Evolutionary conservation across 1,140 invertebrate genomes (phyloP), one percentile per base, ranked within the genome.

Genomic region (Lineus longissimus): DNA sequence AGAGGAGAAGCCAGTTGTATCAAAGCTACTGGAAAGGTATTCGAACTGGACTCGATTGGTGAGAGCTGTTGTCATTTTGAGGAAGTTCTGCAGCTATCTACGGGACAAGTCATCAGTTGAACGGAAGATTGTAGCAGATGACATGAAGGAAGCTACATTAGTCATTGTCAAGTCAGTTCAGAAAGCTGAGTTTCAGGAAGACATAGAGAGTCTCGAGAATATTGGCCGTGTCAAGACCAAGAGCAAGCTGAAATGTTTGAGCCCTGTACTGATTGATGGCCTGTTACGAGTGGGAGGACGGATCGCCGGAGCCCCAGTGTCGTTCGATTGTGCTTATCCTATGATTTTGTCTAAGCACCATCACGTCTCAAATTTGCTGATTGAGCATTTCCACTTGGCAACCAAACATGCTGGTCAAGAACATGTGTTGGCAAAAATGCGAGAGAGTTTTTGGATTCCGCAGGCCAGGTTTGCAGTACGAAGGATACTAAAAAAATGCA

Each of bases 381-480:
- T 63, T 27, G n/a, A 54, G 15, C 61, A 66, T 40, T 51, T 40
- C 31, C 66, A 67, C 33, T n/a, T 25, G 54, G 31, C 19, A 22
- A 23, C 45, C 0, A 25, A 17, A 13, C 66, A 67, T 41, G 59
- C 57, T 41, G 66, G 66, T 19, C 17, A 59, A 40, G 64, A 58
- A 22, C 29, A 54, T 17, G 62, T 63, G 17, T 2, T 62, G 0
- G 56, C 55, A 22, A 19, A 58, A 27, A 29, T 68, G 45, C 47
- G 66, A 43, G 62, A 63, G 25, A 41, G 59, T 11, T 65, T 41
- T 31, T 68, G 63, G 66, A 58, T 68, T 19, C 54, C 64, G 19
- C 41, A 17, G 30, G 29, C 17, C 1, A 59, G 40, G 2, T 11
- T 22, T 13, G 33, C 31, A 7, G 47, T 66, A 13, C 47, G 40